Conservation (phyloP, 1,140 invertebrate genomes). For the Formica exsecta region DNA sequence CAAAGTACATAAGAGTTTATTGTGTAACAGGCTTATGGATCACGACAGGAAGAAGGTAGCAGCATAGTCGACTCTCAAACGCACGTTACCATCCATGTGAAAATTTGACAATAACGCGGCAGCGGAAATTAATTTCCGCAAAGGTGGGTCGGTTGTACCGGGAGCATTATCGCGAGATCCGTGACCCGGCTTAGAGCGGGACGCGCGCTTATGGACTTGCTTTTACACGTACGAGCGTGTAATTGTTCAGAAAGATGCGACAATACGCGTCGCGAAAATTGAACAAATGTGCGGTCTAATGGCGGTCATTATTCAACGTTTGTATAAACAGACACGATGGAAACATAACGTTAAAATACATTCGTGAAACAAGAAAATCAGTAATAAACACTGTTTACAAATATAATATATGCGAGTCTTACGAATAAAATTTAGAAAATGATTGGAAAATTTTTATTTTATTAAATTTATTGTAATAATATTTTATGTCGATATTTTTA, state of each 20-base stretch:
- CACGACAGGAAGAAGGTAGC: not conserved
- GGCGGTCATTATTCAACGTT: constrained; percentile 32
- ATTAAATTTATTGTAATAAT: constrained; percentile 33
- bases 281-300: constrained; percentile 40
- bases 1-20: constrained; percentile 31
- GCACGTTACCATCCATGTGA: constrained; percentile 10
- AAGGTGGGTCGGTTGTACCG: constrained; percentile 20
- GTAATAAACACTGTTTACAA: not conserved
- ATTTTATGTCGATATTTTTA: not conserved
- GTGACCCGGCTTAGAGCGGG: constrained; percentile 35
- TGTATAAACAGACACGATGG: not conserved
- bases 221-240: constrained; percentile 34
- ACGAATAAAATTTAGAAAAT: not conserved
- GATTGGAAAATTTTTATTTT: not conserved
- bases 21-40: constrained; percentile 19
- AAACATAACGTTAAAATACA: not conserved
- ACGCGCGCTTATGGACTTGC: not conserved
- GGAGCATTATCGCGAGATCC: constrained; percentile 49
- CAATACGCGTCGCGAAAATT: constrained; percentile 49
- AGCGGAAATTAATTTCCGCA: constrained; percentile 71
- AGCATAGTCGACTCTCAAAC: not conserved
- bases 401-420: constrained; percentile 9
- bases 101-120: constrained; percentile 65
- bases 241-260: constrained; percentile 57
- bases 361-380: not conserved